Evolutionary conservation across 2,113 vertebrate genomes (phyloP).

Genomic region (Halichoerus grypus): DNA sequence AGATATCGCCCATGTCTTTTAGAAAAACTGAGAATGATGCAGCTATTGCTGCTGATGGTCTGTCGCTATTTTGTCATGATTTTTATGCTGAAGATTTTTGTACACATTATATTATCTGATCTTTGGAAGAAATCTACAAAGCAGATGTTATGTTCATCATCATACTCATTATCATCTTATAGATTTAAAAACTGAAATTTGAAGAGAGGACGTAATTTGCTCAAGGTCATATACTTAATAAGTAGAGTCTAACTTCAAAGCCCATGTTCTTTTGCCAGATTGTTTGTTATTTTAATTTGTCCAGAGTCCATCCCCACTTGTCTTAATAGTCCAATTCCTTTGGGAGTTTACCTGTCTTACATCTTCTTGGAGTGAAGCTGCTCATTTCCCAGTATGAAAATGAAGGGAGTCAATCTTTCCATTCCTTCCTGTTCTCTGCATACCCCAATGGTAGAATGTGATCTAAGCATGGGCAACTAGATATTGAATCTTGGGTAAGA

Average conservation of each 20-base stretch:
- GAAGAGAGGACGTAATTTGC: not conserved
- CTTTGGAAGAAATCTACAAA: conserved; percentile 37
- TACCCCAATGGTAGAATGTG: not conserved
- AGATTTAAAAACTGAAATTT: conserved; percentile 23
- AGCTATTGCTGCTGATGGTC: not conserved
- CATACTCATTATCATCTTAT: not conserved
- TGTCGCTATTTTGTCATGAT: not conserved
- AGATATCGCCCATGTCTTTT: not conserved
- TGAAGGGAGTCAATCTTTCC: not conserved
- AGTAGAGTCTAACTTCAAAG: conserved; percentile 13
- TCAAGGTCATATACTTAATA: not conserved
- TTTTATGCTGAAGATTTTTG: not conserved
- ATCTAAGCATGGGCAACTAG: not conserved
- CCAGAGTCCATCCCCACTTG: not conserved
- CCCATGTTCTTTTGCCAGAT: not conserved
- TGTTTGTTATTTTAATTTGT: not conserved
- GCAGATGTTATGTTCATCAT: not conserved
- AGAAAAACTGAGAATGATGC: not conserved
- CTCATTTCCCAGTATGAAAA: not conserved
- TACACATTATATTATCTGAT: not conserved
- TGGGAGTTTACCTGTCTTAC: not conserved
- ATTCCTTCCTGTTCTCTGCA: not conserved
- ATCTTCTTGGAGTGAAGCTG: not conserved
- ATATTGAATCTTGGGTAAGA: not conserved
- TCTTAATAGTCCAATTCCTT: not conserved